A percentile compares a stretch with the other conserved stretches of the same genome.
Conservation (phyloP, 1,140 invertebrate species). For the Episyrphus balteatus region DNA sequence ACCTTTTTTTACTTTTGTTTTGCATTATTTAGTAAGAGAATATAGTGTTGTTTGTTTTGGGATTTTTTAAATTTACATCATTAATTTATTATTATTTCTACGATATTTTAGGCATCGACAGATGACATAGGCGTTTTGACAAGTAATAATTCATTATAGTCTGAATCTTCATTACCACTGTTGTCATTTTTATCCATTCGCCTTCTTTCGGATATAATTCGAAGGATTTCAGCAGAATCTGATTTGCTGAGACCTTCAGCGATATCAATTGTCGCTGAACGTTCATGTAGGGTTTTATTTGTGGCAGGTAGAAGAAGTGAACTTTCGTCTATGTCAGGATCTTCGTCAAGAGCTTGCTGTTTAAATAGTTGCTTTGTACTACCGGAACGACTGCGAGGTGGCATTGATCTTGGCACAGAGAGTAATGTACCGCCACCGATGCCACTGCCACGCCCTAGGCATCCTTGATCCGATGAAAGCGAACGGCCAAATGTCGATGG, state of each 20-base stretch:
- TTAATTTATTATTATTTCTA: no score
- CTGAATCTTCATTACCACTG: constrained; percentile 26
- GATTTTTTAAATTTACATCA: no score
- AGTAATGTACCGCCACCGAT: constrained; percentile 20
- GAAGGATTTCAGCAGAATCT: constrained; percentile 32
- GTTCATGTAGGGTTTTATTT: neutral
- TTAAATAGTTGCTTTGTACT: constrained; percentile 36
- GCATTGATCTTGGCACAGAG: constrained; percentile 32
- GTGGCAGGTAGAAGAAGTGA: constrained; percentile 25
- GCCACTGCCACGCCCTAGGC: constrained; percentile 19
- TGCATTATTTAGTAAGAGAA: no score
- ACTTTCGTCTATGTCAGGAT: constrained; percentile 30
- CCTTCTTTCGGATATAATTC: constrained; percentile 33
- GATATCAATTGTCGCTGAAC: neutral
- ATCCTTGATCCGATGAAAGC: constrained; percentile 28
- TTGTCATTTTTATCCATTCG: constrained; percentile 32
- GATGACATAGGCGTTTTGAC: constrained; percentile 35
- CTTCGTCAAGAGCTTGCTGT: constrained; percentile 35
- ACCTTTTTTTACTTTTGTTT: no score
- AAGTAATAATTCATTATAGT: constrained; percentile 31
- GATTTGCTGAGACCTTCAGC: constrained; percentile 18
- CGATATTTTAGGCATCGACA: constrained; percentile 15
- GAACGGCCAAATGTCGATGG: constrained; percentile 19
- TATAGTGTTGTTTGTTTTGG: no score
- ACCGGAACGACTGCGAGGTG: constrained; percentile 33